Evolutionary conservation across 2,888 invertebrate species (phyloP).

Genomic region (Aelia acuminata): DNA sequence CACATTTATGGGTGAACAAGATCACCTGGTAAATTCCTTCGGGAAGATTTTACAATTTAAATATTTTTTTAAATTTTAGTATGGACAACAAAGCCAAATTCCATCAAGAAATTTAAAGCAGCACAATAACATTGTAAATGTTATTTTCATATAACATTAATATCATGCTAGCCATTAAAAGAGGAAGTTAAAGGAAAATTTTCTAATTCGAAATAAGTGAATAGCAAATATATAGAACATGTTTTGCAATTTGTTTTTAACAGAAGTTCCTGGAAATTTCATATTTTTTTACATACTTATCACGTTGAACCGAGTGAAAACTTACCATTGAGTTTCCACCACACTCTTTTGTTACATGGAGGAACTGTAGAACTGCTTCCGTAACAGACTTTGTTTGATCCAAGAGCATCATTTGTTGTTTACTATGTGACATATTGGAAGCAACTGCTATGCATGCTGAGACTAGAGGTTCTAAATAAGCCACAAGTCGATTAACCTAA

Average conservation of each 20-base stretch:
- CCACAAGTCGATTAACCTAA: constrained; percentile 72
- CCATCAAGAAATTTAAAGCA: background rate
- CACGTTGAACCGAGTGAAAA: background rate
- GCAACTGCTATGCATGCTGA: constrained; percentile 88
- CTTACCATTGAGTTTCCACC: constrained; percentile 91
- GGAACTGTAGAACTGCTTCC: constrained; percentile 90
- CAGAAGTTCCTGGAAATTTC: background rate
- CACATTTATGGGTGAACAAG: background rate
- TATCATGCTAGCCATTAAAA: background rate
- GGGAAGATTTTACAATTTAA: background rate
- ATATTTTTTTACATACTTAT: background rate
- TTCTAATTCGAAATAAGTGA: no score
- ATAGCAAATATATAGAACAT: no score
- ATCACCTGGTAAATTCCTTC: background rate
- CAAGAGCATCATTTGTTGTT: constrained; percentile 87
- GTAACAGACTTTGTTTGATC: constrained; percentile 95
- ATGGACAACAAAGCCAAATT: background rate
- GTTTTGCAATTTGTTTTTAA: background rate
- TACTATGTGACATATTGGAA: constrained; percentile 89
- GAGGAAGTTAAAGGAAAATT: no score
- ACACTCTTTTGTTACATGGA: constrained; percentile 87
- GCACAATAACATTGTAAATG: background rate
- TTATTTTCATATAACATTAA: background rate
- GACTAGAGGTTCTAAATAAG: constrained; percentile 89
- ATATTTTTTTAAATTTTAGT: background rate